Evolutionary conservation across 2,888 invertebrate genomes (phyloP), one percentile per base, ranked within the genome.

Genomic region (Protophormia terraenovae): DNA sequence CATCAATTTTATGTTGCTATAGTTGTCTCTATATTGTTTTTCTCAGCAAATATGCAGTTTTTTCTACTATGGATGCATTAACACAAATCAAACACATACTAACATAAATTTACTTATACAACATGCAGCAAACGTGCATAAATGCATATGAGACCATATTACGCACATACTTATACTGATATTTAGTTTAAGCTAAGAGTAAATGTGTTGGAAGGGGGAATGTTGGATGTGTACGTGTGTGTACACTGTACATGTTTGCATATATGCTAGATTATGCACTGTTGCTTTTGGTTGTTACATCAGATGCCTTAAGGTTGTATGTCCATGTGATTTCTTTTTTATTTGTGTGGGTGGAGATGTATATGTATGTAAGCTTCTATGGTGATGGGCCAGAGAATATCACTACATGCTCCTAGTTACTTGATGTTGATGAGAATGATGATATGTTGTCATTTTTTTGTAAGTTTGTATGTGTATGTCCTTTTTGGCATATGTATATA

Each of bases 181-280:
- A 22, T 60, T 60, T 69, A 60, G 4, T 27, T 29, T 60, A 78
- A 78, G 60, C 35, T 47, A 27, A 27, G 12, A 14, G 50, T 27
- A 38, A n/a, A 29, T 14, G 45, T 14, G 3, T n/a, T 58, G 58
- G n/a, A 58, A 24, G 16, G 12, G 45, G 16, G 19, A 16, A 6
- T 4, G 1, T 2, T 19, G 19, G 1, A 2, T 47, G 50, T 14
- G 29, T 27, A 10, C 3, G 27, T 55, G 27, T 29, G 8, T 60
- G 10, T 22, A 19, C 24, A 16, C 47, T 29, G 12, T n/a, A 7
- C 14, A 19, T 41, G 12, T 55, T 67, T 60, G 69, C 32, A 5
- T 67, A 67, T n/a, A 58, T 45, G 53, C 35, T 73, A 62, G 75
- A 69, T 75, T 80, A 77, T 81, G 80, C 84, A 76, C 80, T 84